Percentiles rank a stretch among this genome's conserved stretches.
Conservation (phyloP, 2,797 vertebrate species). For the Heteromormyrus szaboi region DNA sequence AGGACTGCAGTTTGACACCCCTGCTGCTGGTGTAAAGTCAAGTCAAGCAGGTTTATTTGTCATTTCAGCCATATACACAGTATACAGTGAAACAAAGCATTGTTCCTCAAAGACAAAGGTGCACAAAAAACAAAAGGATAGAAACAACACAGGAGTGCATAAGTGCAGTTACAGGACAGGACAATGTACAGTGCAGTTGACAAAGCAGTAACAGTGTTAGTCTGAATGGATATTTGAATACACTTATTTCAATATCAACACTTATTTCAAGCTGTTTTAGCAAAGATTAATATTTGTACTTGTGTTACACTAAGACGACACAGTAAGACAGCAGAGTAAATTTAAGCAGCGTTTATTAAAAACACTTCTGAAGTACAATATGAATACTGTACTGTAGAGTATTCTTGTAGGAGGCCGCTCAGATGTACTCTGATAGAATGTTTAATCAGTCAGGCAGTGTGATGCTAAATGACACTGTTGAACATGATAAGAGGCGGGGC, state of each 20-base stretch:
- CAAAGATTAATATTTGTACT: not conserved
- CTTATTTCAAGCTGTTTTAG: not conserved
- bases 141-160: not conserved
- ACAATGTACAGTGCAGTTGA: too few relatives aligned
- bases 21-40: not conserved
- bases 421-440: not conserved
- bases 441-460: not conserved
- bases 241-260: not conserved
- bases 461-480: not conserved
- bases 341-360: not conserved
- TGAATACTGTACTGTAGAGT: not conserved
- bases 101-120: not conserved
- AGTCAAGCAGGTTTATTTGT: not conserved
- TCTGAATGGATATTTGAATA: too few relatives aligned
- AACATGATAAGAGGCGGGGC: not conserved
- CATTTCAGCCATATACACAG: not conserved
- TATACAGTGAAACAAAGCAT: not conserved
- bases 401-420: not conserved
- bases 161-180: too few relatives aligned
- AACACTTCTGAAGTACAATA: not conserved
- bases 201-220: too few relatives aligned
- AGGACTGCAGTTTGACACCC: not conserved
- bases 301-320: not conserved
- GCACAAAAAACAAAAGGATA: not conserved
- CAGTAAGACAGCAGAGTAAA: not conserved